These are phyloP conservation scores for Hyppa rectilinea DNA, from an alignment of 2,888 invertebrate species.

Conservation along the genomic window DNA sequence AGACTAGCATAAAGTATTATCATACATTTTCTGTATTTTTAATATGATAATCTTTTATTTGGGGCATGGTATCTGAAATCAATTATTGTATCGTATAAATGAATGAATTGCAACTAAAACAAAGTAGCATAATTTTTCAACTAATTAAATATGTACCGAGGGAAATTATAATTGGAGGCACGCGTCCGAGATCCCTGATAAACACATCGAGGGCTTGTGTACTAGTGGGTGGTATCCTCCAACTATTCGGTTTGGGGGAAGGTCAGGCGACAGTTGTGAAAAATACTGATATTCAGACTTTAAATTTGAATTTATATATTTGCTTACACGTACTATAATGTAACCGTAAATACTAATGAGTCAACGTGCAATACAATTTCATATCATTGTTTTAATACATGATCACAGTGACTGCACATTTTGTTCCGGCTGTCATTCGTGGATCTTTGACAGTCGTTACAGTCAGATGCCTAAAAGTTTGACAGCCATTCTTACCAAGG, in stretches of 20 bases:
- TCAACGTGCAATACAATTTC: background rate
- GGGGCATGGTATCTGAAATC: no score
- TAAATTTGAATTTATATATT: background rate
- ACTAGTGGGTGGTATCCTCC: slow-evolving; percentile 30
- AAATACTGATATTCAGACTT: slow-evolving; percentile 12
- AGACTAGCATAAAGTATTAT: no score
- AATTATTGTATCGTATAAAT: no score
- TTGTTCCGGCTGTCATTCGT: no score
- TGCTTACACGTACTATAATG: background rate
- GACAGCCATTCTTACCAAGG: no score
- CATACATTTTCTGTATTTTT: no score
- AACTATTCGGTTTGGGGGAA: background rate
- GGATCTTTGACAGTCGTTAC: no score
- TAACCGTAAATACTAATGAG: background rate
- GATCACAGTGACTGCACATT: background rate
- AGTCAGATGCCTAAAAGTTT: no score
- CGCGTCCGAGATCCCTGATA: slow-evolving; percentile 42
- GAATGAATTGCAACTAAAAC: background rate
- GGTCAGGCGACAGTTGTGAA: slow-evolving; percentile 11
- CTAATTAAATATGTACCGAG: slow-evolving; percentile 48
- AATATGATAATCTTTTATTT: no score
- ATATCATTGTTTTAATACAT: background rate
- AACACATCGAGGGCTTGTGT: slow-evolving; percentile 1
- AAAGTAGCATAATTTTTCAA: slow-evolving; percentile 26
- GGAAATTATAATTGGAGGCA: slow-evolving; percentile 42